Percentiles rank a stretch among this genome's conserved stretches.
Evolutionary conservation across 2,113 vertebrate genomes (phyloP).

Genomic region (Vombatus ursinus): DNA sequence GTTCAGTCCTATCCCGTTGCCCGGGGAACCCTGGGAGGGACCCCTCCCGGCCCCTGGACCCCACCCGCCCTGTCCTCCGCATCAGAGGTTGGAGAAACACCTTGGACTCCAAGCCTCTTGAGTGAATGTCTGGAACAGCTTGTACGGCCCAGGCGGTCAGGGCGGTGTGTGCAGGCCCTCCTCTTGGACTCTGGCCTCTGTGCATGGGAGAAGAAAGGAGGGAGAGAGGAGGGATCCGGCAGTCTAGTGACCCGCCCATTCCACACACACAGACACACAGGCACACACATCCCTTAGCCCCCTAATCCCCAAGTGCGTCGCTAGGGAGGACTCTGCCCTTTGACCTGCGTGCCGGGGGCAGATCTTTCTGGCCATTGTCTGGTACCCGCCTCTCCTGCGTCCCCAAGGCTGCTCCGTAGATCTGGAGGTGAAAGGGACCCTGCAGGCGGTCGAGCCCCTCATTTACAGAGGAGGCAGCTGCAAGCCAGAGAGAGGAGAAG

Average conservation of each 20-base stretch:
- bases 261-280: no score
- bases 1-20: not conserved
- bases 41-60: not conserved
- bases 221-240: no score
- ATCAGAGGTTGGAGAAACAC: no score
- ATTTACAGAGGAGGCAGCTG: not conserved
- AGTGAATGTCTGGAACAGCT: not conserved
- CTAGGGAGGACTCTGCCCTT: not conserved
- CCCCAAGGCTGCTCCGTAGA: not conserved
- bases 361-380: no score
- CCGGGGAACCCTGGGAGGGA: not conserved
- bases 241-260: no score
- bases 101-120: no score
- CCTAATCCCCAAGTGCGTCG: no score
- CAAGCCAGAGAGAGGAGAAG: not conserved
- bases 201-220: no score
- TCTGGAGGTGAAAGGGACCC: no score
- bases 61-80: no score
- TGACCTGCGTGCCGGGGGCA: not conserved
- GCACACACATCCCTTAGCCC: not conserved
- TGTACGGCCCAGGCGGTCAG: not conserved
- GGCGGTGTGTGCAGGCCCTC: not conserved
- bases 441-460: not conserved
- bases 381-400: not conserved
- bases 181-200: not conserved